Percentiles rank a stretch among this genome's conserved stretches.
These are phyloP conservation scores for Abrostola triplasia DNA, from an alignment of 2,888 invertebrate genomes.

Conservation along the genomic window DNA sequence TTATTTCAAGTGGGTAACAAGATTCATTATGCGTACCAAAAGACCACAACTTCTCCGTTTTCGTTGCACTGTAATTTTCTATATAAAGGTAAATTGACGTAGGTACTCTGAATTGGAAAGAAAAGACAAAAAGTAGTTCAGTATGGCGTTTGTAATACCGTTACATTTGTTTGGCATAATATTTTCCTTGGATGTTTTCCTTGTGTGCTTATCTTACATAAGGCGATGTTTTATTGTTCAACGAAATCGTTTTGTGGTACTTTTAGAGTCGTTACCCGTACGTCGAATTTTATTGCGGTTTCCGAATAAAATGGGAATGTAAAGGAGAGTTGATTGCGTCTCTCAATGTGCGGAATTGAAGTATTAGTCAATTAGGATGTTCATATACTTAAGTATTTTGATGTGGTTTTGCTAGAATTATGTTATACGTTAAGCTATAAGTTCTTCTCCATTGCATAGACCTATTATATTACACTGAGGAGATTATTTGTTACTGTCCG, in stretches of 20 bases:
- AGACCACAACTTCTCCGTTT: slow-evolving; percentile 4
- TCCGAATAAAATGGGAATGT: neutral
- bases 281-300: slow-evolving; percentile 1
- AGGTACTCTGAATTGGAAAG: slow-evolving; percentile 19
- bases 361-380: neutral
- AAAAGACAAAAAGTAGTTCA: slow-evolving; percentile 18
- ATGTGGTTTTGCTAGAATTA: too few species aligned
- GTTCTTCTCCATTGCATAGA: too few species aligned
- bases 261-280: slow-evolving; percentile 9
- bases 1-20: slow-evolving; percentile 22
- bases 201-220: slow-evolving; percentile 21
- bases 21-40: slow-evolving; percentile 6
- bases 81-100: slow-evolving; percentile 23
- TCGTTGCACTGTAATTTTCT: slow-evolving; percentile 35
- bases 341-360: neutral
- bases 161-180: slow-evolving; percentile 14
- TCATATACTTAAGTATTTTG: too few species aligned
- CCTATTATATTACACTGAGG: too few species aligned
- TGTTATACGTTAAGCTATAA: too few species aligned
- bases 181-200: slow-evolving; percentile 20
- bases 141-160: neutral
- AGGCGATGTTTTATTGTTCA: slow-evolving; percentile 30
- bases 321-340: neutral
- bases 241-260: slow-evolving; percentile 13
- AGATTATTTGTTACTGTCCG: too few species aligned